phyloP scores from a whole-genome alignment of 1,140 invertebrate species.

The Octopus sinensis region DNA sequence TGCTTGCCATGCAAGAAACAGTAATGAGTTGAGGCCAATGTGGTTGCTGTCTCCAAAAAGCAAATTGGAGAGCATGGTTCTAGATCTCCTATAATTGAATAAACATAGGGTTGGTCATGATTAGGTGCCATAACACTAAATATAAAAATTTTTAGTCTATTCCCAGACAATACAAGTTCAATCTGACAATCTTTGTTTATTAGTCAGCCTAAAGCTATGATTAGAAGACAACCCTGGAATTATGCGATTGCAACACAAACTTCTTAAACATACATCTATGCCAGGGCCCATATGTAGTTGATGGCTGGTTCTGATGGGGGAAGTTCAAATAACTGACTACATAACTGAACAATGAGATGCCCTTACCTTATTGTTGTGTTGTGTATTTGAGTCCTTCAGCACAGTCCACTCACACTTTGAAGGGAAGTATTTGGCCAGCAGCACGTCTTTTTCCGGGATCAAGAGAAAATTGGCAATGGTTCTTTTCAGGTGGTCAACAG shows the following conservation, averaged over 20 bases:
- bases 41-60: too few species aligned
- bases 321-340: not conserved
- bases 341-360: not conserved
- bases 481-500: conserved; percentile 32
- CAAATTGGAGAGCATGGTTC: too few species aligned
- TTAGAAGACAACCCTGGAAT: too few species aligned
- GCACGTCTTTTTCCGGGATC: conserved; percentile 37
- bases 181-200: not conserved
- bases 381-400: conserved; percentile 28
- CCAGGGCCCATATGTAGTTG: not conserved
- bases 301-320: not conserved
- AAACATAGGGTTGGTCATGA: too few species aligned
- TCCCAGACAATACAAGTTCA: too few species aligned
- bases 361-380: not conserved
- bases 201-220: not conserved
- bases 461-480: conserved; percentile 32
- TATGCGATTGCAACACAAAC: too few species aligned
- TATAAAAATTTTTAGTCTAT: too few species aligned
- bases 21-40: too few species aligned
- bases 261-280: not conserved
- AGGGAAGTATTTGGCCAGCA: conserved; percentile 49
- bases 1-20: too few species aligned
- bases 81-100: too few species aligned
- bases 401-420: conserved; percentile 43
- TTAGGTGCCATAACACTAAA: too few species aligned